A percentile compares a stretch with the other conserved stretches of the same genome.
Conservation (phyloP, 2,888 invertebrate genomes). For the Callyntrura sp. region DNA sequence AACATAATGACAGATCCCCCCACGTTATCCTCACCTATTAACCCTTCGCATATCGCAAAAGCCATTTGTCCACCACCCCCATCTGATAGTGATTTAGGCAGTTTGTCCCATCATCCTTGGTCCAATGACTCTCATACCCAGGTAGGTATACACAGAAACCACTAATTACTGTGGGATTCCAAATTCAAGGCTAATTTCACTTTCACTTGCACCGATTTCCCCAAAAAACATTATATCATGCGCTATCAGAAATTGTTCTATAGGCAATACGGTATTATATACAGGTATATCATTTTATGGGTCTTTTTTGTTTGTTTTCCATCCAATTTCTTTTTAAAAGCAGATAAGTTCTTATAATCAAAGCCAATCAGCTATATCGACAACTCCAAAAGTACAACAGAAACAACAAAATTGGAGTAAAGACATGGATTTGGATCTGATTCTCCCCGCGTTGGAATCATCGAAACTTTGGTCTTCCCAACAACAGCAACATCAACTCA, state of each 20-base stretch:
- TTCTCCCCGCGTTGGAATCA: constrained; percentile 81
- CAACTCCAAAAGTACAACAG: constrained; percentile 73
- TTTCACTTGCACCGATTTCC: too few relatives aligned
- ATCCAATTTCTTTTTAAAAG: neutral
- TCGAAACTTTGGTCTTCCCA: constrained; percentile 79
- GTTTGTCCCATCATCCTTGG: constrained; percentile 70
- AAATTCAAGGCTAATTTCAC: too few relatives aligned
- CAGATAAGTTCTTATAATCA: constrained; percentile 42
- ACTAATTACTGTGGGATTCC: too few relatives aligned
- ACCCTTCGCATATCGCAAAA: constrained; percentile 79
- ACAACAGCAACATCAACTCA: constrained; percentile 72
- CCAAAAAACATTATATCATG: too few relatives aligned
- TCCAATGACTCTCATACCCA: constrained; percentile 70
- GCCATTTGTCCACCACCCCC: constrained; percentile 83
- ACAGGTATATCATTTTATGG: neutral
- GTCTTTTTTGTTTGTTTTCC: neutral
- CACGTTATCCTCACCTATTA: constrained; percentile 75
- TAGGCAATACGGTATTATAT: too few relatives aligned
- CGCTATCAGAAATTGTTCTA: too few relatives aligned
- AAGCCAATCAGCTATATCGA: constrained; percentile 63
- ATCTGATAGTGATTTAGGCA: constrained; percentile 72
- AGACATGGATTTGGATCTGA: constrained; percentile 83
- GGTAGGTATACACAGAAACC: constrained; percentile 40
- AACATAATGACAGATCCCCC: constrained; percentile 80
- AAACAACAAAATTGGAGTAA: constrained; percentile 80